Conservation (phyloP, 2,113 vertebrate species). For the Muscicapa adusta region DNA sequence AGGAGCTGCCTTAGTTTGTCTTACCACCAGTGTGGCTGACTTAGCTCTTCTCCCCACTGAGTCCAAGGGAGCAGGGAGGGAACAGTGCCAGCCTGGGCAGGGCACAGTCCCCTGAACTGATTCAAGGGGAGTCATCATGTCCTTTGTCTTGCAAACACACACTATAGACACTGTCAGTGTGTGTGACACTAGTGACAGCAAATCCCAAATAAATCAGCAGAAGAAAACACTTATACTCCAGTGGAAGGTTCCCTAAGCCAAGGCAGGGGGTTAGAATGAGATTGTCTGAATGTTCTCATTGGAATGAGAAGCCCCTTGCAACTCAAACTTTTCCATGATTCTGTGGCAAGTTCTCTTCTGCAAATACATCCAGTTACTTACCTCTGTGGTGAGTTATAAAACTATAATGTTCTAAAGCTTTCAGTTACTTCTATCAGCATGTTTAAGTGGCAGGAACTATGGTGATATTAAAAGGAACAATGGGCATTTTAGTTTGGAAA, state of each 20-base stretch:
- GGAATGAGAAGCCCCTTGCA: not conserved
- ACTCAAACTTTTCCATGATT: not conserved
- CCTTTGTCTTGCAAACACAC: not conserved
- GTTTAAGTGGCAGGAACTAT: not conserved
- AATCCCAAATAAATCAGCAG: not conserved
- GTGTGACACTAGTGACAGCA: not conserved
- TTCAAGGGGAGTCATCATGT: not conserved
- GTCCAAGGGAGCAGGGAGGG: not conserved
- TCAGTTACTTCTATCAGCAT: not conserved
- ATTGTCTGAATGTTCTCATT: no score
- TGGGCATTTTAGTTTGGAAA: not conserved
- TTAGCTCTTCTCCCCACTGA: not conserved
- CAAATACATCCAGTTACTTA: not conserved
- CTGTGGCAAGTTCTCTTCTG: not conserved
- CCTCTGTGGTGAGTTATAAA: not conserved
- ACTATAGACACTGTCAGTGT: accelerated
- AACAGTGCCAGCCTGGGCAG: not conserved
- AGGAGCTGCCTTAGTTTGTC: not conserved
- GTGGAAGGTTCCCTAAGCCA: not conserved
- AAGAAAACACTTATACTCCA: not conserved
- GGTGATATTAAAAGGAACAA: not conserved
- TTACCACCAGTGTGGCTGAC: not conserved
- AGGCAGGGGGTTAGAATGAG: not conserved
- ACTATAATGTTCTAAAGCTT: not conserved
- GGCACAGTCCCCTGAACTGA: not conserved